A percentile compares a stretch with the other conserved stretches of the same genome.
phyloP scores from a whole-genome alignment of 2,888 invertebrate species.

The Panzeria rudis region DNA sequence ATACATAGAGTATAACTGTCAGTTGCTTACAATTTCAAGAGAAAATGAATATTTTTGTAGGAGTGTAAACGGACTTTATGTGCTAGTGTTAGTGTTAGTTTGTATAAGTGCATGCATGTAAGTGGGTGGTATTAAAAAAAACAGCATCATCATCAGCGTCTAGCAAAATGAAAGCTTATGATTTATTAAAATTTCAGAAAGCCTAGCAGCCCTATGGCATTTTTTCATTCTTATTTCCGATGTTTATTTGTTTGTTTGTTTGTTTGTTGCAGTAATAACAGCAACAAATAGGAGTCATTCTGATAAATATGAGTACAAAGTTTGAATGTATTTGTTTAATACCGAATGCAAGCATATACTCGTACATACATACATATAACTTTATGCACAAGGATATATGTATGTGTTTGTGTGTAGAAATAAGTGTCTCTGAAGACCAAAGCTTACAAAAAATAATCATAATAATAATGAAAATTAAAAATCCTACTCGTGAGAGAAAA shows the following conservation, averaged over 20 bases:
- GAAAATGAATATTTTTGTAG: conserved; percentile 1
- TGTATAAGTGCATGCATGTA: conserved; percentile 5
- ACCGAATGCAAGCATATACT: conserved; percentile 1
- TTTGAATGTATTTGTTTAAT: conserved; percentile 13
- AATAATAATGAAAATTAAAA: conserved; percentile 59
- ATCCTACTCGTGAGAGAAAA: conserved; percentile 2
- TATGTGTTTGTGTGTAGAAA: background rate
- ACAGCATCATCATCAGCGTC: conserved; percentile 67
- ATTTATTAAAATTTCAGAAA: conserved; percentile 76
- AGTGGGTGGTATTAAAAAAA: conserved; percentile 65
- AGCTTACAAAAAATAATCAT: conserved; percentile 39
- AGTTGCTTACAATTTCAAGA: conserved; percentile 19
- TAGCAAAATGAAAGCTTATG: conserved; percentile 75
- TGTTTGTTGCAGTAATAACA: conserved; percentile 32
- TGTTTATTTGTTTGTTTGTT: conserved; percentile 50
- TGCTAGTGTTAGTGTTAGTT: background rate
- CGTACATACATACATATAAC: background rate
- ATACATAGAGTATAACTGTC: conserved; percentile 35
- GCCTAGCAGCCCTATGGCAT: conserved; percentile 71
- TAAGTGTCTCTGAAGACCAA: conserved; percentile 58
- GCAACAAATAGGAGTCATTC: conserved; percentile 15
- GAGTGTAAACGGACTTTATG: conserved; percentile 3
- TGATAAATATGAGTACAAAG: background rate
- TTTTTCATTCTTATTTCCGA: conserved; percentile 41
- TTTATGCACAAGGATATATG: background rate